Percentiles rank a stretch among this genome's conserved stretches.
These are phyloP conservation scores for Coranthus polyacanthus DNA, from an alignment of 2,797 vertebrate genomes.

Conservation along the genomic window DNA sequence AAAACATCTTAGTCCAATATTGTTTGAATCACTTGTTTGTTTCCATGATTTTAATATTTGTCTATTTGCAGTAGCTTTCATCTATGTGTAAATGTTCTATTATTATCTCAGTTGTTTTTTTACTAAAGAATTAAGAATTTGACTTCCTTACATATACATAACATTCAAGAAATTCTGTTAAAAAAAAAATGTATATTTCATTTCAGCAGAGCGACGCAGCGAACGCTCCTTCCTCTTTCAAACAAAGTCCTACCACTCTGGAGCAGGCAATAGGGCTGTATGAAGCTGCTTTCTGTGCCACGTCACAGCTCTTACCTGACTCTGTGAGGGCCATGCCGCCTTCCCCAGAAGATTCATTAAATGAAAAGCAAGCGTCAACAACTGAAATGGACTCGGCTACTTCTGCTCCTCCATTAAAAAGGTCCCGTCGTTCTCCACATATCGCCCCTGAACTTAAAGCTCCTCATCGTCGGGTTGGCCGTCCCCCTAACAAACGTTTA, in stretches of 20 bases:
- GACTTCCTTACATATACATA: not conserved
- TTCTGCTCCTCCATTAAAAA: constrained; percentile 51
- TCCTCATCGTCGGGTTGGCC: constrained; percentile 16
- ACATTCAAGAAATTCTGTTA: not conserved
- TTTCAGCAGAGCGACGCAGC: constrained; percentile 57
- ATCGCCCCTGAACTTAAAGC: constrained; percentile 22
- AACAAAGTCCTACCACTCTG: constrained; percentile 57
- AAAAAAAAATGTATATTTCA: not conserved
- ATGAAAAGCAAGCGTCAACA: constrained; percentile 69
- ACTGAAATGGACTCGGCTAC: constrained; percentile 52
- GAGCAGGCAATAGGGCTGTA: constrained; percentile 74
- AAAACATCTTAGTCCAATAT: constrained; percentile 7
- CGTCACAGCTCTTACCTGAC: constrained; percentile 59
- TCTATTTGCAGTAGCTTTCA: constrained; percentile 37
- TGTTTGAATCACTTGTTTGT: constrained; percentile 29
- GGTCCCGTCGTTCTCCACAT: constrained; percentile 53
- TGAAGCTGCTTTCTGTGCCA: constrained; percentile 66
- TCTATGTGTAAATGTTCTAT: constrained; percentile 31
- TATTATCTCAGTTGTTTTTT: not conserved
- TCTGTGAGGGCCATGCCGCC: constrained; percentile 36
- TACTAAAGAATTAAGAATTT: no score
- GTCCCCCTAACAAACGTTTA: constrained; percentile 39
- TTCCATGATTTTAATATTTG: constrained; percentile 26
- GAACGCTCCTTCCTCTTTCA: constrained; percentile 52
- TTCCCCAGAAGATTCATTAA: constrained; percentile 32